phyloP scores from a whole-genome alignment of 1,140 invertebrate species.

The Diabrotica virgifera region DNA sequence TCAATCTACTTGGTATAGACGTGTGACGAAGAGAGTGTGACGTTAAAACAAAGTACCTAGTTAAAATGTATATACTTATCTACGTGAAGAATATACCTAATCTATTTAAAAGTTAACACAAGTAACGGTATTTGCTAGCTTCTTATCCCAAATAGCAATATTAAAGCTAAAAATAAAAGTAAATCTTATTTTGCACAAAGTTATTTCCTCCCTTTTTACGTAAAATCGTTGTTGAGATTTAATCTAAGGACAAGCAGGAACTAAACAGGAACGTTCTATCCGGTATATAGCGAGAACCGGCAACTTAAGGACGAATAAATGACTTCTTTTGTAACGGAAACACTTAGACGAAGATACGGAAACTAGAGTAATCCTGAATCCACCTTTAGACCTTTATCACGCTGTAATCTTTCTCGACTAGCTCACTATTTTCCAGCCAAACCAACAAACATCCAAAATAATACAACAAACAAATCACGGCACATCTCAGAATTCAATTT shows the following conservation, averaged over 20 bases:
- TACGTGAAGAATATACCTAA: too few relatives aligned
- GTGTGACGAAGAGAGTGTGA: too few relatives aligned
- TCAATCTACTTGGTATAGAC: too few relatives aligned
- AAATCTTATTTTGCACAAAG: too few relatives aligned
- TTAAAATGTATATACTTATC: too few relatives aligned
- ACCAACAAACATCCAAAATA: background rate
- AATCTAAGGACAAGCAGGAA: background rate
- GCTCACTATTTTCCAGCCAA: background rate
- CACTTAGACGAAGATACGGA: background rate
- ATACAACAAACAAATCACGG: constrained; percentile 8
- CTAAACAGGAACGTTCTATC: background rate
- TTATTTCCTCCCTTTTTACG: too few relatives aligned
- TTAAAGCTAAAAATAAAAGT: too few relatives aligned
- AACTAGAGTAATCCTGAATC: constrained; percentile 2
- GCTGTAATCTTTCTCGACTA: background rate
- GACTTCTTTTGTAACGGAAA: background rate
- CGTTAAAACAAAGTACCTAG: too few relatives aligned
- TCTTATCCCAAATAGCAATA: too few relatives aligned
- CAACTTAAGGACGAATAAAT: background rate
- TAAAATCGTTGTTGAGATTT: too few relatives aligned
- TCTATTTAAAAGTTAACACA: too few relatives aligned
- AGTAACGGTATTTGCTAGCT: too few relatives aligned
- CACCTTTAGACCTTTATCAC: background rate
- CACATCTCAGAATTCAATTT: constrained; percentile 13
- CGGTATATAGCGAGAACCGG: background rate